Percentiles rank a stretch among this genome's conserved stretches.
These are phyloP conservation scores for Proisotoma minuta DNA, from an alignment of 2,888 invertebrate genomes.

Conservation along the genomic window DNA sequence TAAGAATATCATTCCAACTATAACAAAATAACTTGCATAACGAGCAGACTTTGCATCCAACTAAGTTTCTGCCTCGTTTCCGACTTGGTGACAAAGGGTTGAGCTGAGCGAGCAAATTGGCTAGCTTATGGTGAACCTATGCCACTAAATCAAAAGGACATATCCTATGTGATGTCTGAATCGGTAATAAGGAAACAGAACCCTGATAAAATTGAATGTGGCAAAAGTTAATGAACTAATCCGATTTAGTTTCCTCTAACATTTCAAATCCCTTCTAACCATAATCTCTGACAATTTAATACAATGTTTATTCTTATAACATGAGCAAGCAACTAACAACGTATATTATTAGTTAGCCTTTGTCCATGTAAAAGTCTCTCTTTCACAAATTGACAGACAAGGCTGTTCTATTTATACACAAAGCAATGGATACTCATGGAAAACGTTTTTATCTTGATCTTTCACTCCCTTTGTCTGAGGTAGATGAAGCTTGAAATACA, in stretches of 20 bases:
- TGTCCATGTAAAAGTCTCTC: too few species aligned
- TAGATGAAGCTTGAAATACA: conserved; percentile 2
- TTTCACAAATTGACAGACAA: too few species aligned
- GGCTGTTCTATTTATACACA: too few species aligned
- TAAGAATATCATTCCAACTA: too few species aligned
- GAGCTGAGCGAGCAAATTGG: background rate
- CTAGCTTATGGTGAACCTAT: background rate
- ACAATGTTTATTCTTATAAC: too few species aligned
- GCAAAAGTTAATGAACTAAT: conserved; percentile 1
- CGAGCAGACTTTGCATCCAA: conserved; percentile 2
- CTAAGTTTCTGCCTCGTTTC: background rate
- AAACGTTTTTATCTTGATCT: too few species aligned
- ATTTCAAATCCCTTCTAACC: too few species aligned
- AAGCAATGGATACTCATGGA: too few species aligned
- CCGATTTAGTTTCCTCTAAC: background rate
- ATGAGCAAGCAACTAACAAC: too few species aligned
- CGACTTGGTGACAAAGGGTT: conserved; percentile 5
- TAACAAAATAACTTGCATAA: background rate
- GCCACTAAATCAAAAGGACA: conserved; percentile 2
- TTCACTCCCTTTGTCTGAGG: background rate
- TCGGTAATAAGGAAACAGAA: background rate
- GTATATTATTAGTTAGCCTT: too few species aligned
- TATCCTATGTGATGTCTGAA: conserved; percentile 3
- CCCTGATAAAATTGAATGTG: conserved; percentile 5
- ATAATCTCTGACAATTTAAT: too few species aligned